Evolutionary conservation across 2,113 vertebrate species (phyloP).

Genomic region (Chloroceryle aenea): DNA sequence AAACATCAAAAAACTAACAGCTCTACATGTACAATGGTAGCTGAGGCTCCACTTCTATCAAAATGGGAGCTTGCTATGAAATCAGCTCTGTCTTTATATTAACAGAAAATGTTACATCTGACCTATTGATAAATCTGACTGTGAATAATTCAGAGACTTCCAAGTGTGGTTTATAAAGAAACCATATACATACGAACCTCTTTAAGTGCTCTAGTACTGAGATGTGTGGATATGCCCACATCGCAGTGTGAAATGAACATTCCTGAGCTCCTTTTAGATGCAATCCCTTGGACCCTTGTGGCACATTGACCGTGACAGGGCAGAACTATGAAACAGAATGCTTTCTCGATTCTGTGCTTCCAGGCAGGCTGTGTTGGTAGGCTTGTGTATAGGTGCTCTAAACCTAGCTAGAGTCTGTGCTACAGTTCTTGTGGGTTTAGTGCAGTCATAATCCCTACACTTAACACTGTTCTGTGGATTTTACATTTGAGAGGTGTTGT

Average conservation of each 20-base stretch:
- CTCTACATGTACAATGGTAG: background rate
- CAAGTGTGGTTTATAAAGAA: background rate
- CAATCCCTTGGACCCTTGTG: background rate
- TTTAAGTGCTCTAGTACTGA: background rate
- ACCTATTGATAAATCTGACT: background rate
- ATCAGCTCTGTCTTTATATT: background rate
- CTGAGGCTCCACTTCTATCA: background rate
- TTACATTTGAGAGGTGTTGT: background rate
- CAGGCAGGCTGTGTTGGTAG: background rate
- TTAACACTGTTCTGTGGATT: background rate
- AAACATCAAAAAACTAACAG: background rate
- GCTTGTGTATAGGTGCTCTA: background rate
- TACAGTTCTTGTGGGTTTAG: background rate
- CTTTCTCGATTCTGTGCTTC: background rate
- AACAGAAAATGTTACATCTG: background rate
- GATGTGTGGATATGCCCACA: background rate
- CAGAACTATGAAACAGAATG: background rate
- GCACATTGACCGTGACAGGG: background rate
- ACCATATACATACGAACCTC: background rate
- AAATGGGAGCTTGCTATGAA: background rate
- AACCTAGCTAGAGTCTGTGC: background rate
- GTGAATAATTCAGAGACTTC: background rate
- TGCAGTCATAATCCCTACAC: background rate
- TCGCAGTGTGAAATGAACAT: rapidly evolving
- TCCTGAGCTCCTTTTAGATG: background rate